These are phyloP conservation scores for Callorhinus ursinus DNA, from an alignment of 2,113 vertebrate genomes.

Conservation along the genomic window DNA sequence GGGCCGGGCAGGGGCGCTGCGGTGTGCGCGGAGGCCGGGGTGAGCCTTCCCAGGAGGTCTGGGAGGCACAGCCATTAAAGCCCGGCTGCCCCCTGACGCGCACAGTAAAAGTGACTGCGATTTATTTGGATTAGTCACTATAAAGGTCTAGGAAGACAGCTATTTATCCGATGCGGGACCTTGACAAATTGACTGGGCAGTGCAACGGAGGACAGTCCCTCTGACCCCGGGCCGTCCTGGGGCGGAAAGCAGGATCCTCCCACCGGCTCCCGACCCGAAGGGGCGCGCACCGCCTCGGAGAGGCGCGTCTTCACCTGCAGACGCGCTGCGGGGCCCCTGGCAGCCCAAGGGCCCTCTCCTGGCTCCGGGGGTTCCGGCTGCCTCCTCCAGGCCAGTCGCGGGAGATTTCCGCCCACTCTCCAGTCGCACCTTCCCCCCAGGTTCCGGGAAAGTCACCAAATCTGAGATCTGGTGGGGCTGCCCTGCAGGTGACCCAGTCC, in stretches of 20 bases:
- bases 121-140: slow-evolving; percentile 87
- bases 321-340: background rate
- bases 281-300: fast-evolving
- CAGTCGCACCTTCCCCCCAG: background rate
- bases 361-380: background rate
- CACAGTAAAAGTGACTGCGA: slow-evolving; percentile 85
- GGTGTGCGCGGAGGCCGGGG: background rate
- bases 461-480: background rate
- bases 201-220: slow-evolving; percentile 70
- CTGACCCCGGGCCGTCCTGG: slow-evolving; percentile 64
- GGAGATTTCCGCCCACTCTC: background rate
- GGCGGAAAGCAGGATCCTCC: slow-evolving; percentile 50
- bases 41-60: slow-evolving; percentile 84
- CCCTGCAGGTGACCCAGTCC: background rate
- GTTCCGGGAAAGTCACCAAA: background rate
- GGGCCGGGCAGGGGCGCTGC: background rate
- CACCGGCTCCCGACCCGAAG: background rate
- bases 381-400: background rate
- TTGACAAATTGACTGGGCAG: slow-evolving; percentile 85
- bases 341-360: fast-evolving
- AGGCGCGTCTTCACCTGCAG: background rate
- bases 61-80: slow-evolving; percentile 78
- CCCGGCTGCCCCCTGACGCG: slow-evolving; percentile 79
- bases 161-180: slow-evolving; percentile 84
- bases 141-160: slow-evolving; percentile 85